Base-by-base conservation (phyloP, 2,888 invertebrate species). In the Omphaloscelis lunosa region DNA sequence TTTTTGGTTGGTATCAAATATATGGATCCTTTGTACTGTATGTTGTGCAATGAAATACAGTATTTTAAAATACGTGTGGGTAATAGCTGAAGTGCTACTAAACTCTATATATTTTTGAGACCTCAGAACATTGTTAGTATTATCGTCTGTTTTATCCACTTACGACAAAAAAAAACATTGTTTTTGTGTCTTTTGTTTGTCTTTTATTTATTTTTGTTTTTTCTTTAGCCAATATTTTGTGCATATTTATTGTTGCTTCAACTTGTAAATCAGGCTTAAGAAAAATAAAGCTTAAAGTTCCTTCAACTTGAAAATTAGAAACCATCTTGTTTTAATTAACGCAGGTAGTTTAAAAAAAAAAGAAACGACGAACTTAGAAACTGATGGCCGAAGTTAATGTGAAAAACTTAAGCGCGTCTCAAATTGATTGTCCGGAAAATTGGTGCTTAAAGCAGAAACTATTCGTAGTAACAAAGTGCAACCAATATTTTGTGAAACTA, bases 371-470 rank as follows among this genome's bases (percentile, higher is more conserved):
- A 53, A 45, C 67, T 58, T 69, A 20, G 39, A 71, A 77, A 77
- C 70, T 82, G 77, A 80, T 82, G 72, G 63, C 48, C 59, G 39
- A 51, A 65, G 63, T 79, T 75, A 59, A 74, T 70, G 70, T 20
- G 77, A 76, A 79, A 77, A 84, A 84, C 68, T 84, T 75, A 81
- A 79, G 71, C 77, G 63, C 27, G 71, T 71, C 71, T 73, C 71
- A 78, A 83, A 83, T 82, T 84, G 73, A 86, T 79, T 75, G 73
- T n/a, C 71, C 53, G 82, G 82, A 86, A 86, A 86, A 86, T 86
- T 79, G 77, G 73, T 77, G 71, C 71, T 86, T 77, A 65, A 69
- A 79, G 73, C 68, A 68, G 68, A 79, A 84, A 81, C 74, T 86
- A 63, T 76, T 81, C 65, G 63, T 20, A 39, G 79, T 77, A 73